Evolutionary conservation across 2,113 vertebrate species (phyloP).

Genomic region (Oreochromis niloticus): DNA sequence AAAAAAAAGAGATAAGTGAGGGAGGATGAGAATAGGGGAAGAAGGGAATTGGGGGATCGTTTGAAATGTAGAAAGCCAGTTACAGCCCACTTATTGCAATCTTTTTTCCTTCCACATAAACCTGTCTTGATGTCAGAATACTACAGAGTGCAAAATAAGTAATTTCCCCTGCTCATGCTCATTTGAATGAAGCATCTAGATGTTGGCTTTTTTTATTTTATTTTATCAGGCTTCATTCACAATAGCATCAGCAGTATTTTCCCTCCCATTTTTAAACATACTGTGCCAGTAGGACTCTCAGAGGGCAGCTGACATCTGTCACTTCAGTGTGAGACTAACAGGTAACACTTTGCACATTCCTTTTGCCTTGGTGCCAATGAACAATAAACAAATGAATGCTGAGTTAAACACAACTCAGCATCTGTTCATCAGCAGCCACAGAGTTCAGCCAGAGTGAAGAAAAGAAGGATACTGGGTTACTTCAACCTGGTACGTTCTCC

Average conservation of each 20-base stretch:
- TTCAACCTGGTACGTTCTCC: neutral
- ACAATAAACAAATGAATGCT: neutral
- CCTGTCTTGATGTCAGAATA: conserved; percentile 31
- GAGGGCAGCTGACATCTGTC: conserved; percentile 9
- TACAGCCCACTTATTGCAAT: conserved; percentile 1
- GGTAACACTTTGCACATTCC: conserved; percentile 19
- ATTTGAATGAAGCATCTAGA: conserved; percentile 16
- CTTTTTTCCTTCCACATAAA: conserved; percentile 16
- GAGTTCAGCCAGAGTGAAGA: neutral
- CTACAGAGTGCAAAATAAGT: conserved; percentile 7
- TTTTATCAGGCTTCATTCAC: conserved; percentile 14
- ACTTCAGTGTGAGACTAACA: conserved; percentile 15
- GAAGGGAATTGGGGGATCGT: conserved; percentile 7
- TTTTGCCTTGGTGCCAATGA: conserved; percentile 19
- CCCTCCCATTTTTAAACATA: neutral
- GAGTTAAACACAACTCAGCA: neutral
- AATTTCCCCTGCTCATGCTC: neutral
- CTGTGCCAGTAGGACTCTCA: neutral
- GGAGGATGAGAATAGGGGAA: conserved; percentile 13
- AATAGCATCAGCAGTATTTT: neutral
- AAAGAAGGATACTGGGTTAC: neutral
- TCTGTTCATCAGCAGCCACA: neutral
- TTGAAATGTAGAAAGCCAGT: conserved; percentile 24
- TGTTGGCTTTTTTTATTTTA: neutral
- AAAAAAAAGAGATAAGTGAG: conserved; percentile 12